A percentile compares a stretch with the other conserved stretches of the same genome.
phyloP scores from a whole-genome alignment of 30 jellyfish, hydroid and myxozoan species.

The Cassiopea andromeda region DNA sequence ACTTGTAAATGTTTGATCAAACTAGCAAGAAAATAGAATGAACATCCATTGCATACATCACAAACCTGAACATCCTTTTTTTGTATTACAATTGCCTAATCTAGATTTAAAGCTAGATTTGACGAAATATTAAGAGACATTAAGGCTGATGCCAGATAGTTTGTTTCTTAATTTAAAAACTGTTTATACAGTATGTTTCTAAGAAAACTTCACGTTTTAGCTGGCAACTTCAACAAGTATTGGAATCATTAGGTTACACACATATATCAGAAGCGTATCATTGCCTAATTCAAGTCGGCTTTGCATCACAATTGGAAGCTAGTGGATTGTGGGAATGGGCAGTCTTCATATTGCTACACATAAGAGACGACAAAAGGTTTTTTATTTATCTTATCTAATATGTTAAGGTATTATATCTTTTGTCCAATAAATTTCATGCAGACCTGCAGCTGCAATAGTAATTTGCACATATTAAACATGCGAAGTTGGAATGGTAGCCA shows the following conservation, averaged over 20 bases:
- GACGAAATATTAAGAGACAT: too few species aligned
- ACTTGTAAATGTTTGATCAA: too few species aligned
- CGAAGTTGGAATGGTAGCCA: too few species aligned
- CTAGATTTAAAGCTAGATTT: too few species aligned
- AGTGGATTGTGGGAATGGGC: constrained; percentile 95
- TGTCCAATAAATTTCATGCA: background rate
- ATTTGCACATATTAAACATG: too few species aligned
- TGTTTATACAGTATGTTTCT: background rate
- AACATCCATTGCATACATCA: too few species aligned
- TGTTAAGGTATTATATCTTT: background rate
- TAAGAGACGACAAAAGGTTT: constrained; percentile 72
- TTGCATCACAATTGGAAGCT: constrained; percentile 89
- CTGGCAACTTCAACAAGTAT: constrained; percentile 90
- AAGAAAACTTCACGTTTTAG: constrained; percentile 23
- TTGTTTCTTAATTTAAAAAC: background rate
- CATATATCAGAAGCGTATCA: constrained; percentile 77
- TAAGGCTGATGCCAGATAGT: too few species aligned
- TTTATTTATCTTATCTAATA: background rate
- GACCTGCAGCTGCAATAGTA: too few species aligned
- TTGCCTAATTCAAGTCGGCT: constrained; percentile 75
- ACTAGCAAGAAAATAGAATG: too few species aligned
- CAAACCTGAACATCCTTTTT: too few species aligned
- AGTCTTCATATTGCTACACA: constrained; percentile 75
- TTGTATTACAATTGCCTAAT: too few species aligned
- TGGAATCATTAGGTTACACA: constrained; percentile 82